Base-by-base conservation (phyloP, 2,888 invertebrate species). In the Calameuta idolon region DNA sequence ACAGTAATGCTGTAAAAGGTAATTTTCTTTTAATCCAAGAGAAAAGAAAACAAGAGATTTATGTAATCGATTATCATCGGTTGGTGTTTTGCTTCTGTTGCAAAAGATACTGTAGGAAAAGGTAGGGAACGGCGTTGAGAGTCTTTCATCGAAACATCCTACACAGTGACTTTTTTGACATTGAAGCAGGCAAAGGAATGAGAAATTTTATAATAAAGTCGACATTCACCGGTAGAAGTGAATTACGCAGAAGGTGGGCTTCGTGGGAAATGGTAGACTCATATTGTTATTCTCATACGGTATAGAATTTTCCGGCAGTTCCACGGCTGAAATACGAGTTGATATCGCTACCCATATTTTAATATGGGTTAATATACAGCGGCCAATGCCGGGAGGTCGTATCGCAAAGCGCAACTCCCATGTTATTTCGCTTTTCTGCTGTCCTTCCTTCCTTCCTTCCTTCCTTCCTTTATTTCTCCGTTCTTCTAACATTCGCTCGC, bases 1-100 rank as follows among this genome's bases (percentile, higher is more conserved):
- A 95, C 84, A 98, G 94, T 82, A 97, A 94, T 89, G 96, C 98
- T 98, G 94, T 83, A 55, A 23, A 55, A 23, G 23, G 23, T 23
- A 55, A 55, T 55, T 55, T 55, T 55, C 5, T 55, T 55, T 55
- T 55, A 23, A 55, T 55, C 23, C 9, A 55, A 23, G 23, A 55
- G 5, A 55, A 55, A 55, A 9, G 55, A 23, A 23, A 55, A 23
- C 23, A 55, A 55, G 15, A 23, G 23, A 55, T 23, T 55, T 23
- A 55, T 55, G 55, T 23, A 1, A 23, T 23, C 55, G 23, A 55
- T 15, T 5, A 23, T 55, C 55, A 23, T 23, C 15, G 9, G 23
- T 23, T 55, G 23, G 55, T 23, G 55, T 55, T 55, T 40, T 40
- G 15, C 15, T 15, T 40, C 15, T 40, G 15, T 40, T 15, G 40